Evolutionary conservation across 2,113 vertebrate genomes (phyloP).

Genomic region (Pedetes capensis): DNA sequence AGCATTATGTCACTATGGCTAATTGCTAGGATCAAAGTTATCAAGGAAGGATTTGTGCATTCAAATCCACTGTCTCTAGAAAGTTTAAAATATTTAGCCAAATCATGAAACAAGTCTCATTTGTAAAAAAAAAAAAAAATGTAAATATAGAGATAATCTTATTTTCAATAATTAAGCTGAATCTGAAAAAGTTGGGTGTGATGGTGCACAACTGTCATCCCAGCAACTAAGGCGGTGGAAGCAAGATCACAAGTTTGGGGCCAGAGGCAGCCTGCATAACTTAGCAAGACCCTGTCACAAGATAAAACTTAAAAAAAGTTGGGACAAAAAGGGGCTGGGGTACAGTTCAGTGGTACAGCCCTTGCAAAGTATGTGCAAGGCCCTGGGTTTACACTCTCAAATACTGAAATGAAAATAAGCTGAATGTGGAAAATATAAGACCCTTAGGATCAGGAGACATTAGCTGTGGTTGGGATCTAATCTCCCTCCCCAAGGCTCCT

Average conservation of each 20-base stretch:
- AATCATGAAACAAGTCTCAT: neutral
- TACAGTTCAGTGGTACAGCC: no score
- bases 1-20: neutral
- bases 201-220: no score
- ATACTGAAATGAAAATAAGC: no score
- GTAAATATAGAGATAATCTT: neutral
- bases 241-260: no score
- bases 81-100: neutral
- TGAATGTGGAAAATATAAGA: neutral
- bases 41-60: neutral
- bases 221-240: no score
- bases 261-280: no score
- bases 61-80: neutral
- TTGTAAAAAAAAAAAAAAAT: no score
- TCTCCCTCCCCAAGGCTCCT: neutral
- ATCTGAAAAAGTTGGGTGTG: neutral
- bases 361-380: no score
- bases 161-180: neutral
- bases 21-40: neutral
- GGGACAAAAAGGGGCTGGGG: no score
- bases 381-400: no score
- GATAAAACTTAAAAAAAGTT: no score
- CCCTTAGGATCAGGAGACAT: neutral
- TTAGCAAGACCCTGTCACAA: no score
- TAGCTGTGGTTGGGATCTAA: neutral